Evolutionary conservation across 2,888 invertebrate species (phyloP), one percentile per base, ranked within the genome.

Genomic region (Dynastes maya): DNA sequence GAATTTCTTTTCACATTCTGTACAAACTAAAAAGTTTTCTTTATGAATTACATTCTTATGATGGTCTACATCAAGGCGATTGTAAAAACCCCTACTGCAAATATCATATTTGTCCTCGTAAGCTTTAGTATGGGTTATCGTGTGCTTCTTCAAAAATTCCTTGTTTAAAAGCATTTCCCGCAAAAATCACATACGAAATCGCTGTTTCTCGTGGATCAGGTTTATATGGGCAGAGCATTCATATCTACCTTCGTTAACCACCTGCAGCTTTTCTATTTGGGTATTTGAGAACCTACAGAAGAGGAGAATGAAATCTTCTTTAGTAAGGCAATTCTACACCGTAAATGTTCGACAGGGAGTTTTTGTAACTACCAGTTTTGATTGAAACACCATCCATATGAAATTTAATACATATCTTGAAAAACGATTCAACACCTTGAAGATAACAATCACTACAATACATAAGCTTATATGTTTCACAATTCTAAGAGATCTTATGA

Each of bases 101-200:
- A 83, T 80, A 63, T 85, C 84, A 74, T 85, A 86, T 22, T 84
- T 67, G 13, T 22, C 8, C 11, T 22, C 49, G 45, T 29, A 67
- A 3, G 45, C 22, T 45, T 49, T 49, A 79, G 78, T 81, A 72
- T 40, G 51, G 40, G 65, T 16, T 6, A 67, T 32, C 22, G 8
- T 0, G 45, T 67, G 67, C 27, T 49, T 16, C 22, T 67, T 16
- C 6, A 67, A 11, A 6, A 80, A 80, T 4, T 72, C 61, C 53
- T 80, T 81, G 1, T 76, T 78, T 16, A 77, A 68, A 67, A 82
- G 89, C 0, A 85, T 83, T 70, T 89, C 0, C 86, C 87, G 81
- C 89, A 89, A 2, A 86, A 81, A 49, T 87, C 85, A 81, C 89
- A 89, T 0, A 53, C 70, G 67, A 37, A 81, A 80, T 45, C 61